Percentiles rank a stretch among this genome's conserved stretches.
Evolutionary conservation across 1,140 invertebrate species (phyloP).

Genomic region (Neodiprion lecontei): DNA sequence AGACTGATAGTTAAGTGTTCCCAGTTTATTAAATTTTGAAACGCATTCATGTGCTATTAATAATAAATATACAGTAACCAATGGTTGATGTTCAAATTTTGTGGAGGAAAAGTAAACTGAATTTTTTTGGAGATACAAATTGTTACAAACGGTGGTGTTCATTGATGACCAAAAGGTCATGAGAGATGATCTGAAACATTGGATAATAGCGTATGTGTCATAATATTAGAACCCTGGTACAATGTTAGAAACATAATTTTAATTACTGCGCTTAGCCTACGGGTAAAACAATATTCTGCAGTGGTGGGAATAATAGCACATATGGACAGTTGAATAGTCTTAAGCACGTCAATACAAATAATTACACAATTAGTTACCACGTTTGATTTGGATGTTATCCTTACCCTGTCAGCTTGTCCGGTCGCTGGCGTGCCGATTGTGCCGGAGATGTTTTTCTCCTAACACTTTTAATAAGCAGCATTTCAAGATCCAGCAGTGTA

Average conservation of each 20-base stretch:
- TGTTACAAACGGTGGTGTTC: not conserved
- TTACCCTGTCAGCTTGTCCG: slow-evolving; percentile 56
- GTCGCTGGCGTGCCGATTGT: slow-evolving; percentile 58
- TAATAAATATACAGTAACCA: not conserved
- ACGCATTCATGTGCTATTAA: not conserved
- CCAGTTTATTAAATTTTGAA: not conserved
- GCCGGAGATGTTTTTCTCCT: slow-evolving; percentile 75
- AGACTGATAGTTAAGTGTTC: not conserved
- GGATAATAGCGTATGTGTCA: not conserved
- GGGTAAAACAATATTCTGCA: too few relatives aligned
- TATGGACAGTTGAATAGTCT: not conserved
- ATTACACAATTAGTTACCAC: slow-evolving; percentile 5
- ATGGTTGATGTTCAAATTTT: too few relatives aligned
- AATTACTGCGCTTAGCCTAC: not conserved
- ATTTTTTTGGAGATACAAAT: not conserved
- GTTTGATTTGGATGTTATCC: slow-evolving; percentile 26
- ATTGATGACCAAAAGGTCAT: not conserved
- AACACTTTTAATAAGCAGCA: slow-evolving; percentile 66
- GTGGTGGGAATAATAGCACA: too few relatives aligned
- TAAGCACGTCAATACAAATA: not conserved
- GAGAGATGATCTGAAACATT: not conserved
- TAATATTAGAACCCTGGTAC: not conserved
- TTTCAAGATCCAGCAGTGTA: slow-evolving; percentile 34
- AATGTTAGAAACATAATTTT: not conserved
- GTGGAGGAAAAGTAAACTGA: not conserved